Conservation (phyloP, 1,140 invertebrate genomes). For the Pogonognathellus flavescens region DNA sequence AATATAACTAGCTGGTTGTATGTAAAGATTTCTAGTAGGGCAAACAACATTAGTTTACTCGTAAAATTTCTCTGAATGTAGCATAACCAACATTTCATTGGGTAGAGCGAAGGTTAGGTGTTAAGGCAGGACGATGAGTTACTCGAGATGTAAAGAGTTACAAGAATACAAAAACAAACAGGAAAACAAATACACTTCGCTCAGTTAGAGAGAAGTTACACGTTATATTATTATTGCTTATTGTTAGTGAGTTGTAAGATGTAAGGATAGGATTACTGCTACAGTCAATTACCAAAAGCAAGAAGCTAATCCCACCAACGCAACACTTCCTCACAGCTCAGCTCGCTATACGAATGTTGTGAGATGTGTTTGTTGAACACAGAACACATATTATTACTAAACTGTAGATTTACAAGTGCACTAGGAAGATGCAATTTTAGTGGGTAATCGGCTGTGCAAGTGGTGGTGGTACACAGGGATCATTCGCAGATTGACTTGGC, state of each 20-base stretch:
- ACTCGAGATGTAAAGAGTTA: conserved; percentile 13
- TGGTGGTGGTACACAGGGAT: not conserved
- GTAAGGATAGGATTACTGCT: not conserved
- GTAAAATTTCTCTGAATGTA: not conserved
- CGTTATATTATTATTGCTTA: too few relatives aligned
- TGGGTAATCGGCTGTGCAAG: not conserved
- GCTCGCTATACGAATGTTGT: too few relatives aligned
- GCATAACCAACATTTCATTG: not conserved
- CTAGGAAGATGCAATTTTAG: conserved; percentile 28
- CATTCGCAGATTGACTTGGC: conserved; percentile 30
- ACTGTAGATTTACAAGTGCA: conserved; percentile 15
- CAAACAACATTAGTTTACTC: not conserved
- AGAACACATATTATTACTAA: conserved; percentile 6
- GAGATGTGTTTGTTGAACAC: conserved; percentile 4
- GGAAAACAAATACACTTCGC: not conserved
- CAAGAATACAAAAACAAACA: conserved; percentile 1
- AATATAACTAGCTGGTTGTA: conserved; percentile 7
- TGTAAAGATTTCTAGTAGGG: not conserved
- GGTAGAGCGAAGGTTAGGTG: not conserved
- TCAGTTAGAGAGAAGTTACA: too few relatives aligned
- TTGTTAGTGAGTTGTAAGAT: not conserved
- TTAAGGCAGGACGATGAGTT: conserved; percentile 25
- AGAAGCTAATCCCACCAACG: conserved; percentile 20
- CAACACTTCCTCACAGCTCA: not conserved
- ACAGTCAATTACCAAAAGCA: not conserved